Conservation (phyloP, 2,888 invertebrate genomes). For the Erebia epiphron region DNA sequence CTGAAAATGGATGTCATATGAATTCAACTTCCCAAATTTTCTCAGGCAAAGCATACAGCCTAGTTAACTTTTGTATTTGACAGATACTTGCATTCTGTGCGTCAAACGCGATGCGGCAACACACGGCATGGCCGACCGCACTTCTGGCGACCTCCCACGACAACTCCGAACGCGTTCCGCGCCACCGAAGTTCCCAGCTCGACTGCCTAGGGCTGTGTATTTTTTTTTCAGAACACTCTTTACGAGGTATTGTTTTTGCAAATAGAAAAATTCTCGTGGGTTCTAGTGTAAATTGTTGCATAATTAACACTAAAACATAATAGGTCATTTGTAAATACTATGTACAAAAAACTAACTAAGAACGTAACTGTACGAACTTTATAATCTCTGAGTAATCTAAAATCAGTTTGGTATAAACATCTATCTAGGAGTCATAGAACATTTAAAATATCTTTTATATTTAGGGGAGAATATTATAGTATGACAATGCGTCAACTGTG, state of each 20-base stretch:
- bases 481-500: too few relatives aligned
- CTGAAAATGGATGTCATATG: not conserved
- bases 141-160: conserved; percentile 47
- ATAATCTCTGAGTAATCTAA: not conserved
- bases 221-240: conserved; percentile 62
- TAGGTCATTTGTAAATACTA: conserved; percentile 3
- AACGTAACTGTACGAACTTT: too few relatives aligned
- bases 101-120: conserved; percentile 64
- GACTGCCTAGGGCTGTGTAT: conserved; percentile 73
- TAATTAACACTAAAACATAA: conserved; percentile 44
- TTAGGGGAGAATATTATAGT: too few relatives aligned
- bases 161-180: conserved; percentile 59
- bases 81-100: conserved; percentile 75
- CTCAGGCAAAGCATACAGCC: conserved; percentile 1
- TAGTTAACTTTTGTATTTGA: conserved; percentile 13
- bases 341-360: not conserved
- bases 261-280: conserved; percentile 41
- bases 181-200: conserved; percentile 60
- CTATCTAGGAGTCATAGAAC: too few relatives aligned
- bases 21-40: not conserved
- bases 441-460: too few relatives aligned
- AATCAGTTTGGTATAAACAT: not conserved
- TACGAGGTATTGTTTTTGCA: conserved; percentile 69
- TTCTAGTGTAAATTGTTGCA: conserved; percentile 54
- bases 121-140: conserved; percentile 74